These are phyloP conservation scores for Emys orbicularis DNA, from an alignment of 2,797 vertebrate genomes.

Conservation along the genomic window DNA sequence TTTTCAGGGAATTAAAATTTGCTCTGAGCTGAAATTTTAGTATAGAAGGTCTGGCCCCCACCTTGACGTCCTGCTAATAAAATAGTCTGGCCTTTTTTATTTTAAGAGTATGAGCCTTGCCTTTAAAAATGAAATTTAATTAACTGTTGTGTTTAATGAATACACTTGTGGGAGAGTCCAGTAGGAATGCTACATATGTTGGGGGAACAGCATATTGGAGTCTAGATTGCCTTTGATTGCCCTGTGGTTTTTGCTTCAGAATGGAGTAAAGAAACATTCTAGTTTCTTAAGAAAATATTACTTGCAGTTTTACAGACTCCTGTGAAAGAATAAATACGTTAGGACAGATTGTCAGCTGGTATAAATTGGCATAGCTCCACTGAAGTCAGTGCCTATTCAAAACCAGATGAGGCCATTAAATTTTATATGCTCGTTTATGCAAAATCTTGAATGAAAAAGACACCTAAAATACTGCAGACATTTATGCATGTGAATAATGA, in stretches of 20 bases:
- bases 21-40: conserved; percentile 47
- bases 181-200: background rate
- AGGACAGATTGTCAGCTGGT: background rate
- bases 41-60: background rate
- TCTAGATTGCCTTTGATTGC: background rate
- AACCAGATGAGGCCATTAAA: background rate
- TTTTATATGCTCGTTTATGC: background rate
- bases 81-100: background rate
- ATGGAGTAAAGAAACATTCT: background rate
- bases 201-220: background rate
- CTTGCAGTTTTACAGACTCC: fast-evolving
- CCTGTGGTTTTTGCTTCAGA: background rate
- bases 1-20: conserved; percentile 63
- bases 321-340: background rate
- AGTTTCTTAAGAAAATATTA: background rate
- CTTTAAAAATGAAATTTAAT: background rate
- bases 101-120: background rate
- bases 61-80: background rate
- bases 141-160: background rate
- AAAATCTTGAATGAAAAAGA: fast-evolving
- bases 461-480: background rate
- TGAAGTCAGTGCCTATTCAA: background rate
- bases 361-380: background rate
- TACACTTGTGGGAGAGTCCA: background rate
- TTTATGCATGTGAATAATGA: background rate